A percentile compares a stretch with the other conserved stretches of the same genome.
Evolutionary conservation across 2,113 vertebrate genomes (phyloP).

Genomic region (Pipra filicauda): DNA sequence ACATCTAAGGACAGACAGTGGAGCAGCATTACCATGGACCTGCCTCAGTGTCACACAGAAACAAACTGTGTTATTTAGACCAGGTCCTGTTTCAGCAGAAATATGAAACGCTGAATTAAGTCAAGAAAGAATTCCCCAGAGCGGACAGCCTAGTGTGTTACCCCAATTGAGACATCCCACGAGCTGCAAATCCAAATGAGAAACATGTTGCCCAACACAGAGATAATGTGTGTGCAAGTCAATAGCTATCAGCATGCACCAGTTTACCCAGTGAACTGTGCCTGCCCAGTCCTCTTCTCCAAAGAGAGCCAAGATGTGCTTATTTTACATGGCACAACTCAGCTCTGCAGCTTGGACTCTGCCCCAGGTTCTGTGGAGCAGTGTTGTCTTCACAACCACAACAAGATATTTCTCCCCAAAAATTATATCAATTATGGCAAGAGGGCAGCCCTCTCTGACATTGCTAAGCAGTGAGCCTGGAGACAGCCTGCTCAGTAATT

Average conservation of each 20-base stretch:
- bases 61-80: not conserved
- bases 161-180: not conserved
- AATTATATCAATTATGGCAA: not conserved
- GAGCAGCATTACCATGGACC: not conserved
- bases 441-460: not conserved
- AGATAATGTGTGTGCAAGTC: not conserved
- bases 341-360: not conserved
- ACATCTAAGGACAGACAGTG: not conserved
- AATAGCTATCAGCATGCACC: not conserved
- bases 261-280: not conserved
- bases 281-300: not conserved
- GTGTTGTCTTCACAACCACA: not conserved
- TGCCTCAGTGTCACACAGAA: not conserved
- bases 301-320: accelerated
- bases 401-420: not conserved
- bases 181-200: not conserved
- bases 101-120: not conserved
- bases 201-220: not conserved
- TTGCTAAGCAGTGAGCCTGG: not conserved
- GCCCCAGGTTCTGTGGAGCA: accelerated
- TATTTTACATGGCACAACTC: not conserved
- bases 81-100: not conserved
- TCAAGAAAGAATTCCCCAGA: not conserved
- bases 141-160: not conserved
- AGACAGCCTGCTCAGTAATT: not conserved